A percentile compares a stretch with the other conserved stretches of the same genome.
Conservation (phyloP, 2,888 invertebrate species). For the Lymantria monacha region DNA sequence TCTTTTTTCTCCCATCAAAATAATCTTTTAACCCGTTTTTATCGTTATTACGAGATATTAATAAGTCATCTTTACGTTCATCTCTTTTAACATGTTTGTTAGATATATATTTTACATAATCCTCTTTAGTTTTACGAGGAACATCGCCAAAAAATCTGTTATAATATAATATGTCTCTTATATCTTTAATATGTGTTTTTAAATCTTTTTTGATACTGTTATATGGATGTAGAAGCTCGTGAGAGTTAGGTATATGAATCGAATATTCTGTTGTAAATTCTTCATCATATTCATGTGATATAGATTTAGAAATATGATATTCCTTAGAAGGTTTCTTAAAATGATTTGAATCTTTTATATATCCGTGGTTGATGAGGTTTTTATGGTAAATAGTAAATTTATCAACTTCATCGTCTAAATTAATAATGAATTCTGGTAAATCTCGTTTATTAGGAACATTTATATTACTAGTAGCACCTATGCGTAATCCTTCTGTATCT, state of each 20-base stretch:
- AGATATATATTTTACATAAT: not conserved
- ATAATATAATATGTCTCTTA: conserved; percentile 34
- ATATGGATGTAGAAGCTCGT: conserved; percentile 26
- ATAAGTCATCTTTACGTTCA: not conserved
- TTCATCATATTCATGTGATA: not conserved
- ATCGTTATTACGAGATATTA: not conserved
- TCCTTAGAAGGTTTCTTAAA: not conserved
- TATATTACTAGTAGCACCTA: not conserved
- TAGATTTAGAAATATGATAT: not conserved
- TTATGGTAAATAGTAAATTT: not conserved
- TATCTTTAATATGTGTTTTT: conserved; percentile 37
- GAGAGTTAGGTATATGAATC: conserved; percentile 15
- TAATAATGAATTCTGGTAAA: too few species aligned
- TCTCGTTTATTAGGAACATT: too few species aligned
- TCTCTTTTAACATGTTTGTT: not conserved
- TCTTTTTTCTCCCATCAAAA: too few species aligned
- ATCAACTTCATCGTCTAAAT: not conserved
- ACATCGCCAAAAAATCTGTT: not conserved
- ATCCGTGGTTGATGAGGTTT: too few species aligned
- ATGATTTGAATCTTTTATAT: not conserved
- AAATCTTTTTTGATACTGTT: conserved; percentile 19
- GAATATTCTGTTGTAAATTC: not conserved
- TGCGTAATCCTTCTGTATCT: not conserved
- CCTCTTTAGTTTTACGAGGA: not conserved
- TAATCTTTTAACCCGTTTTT: not conserved